These are phyloP conservation scores for Mustela lutreola DNA, from an alignment of 2,113 vertebrate species.

Conservation along the genomic window DNA sequence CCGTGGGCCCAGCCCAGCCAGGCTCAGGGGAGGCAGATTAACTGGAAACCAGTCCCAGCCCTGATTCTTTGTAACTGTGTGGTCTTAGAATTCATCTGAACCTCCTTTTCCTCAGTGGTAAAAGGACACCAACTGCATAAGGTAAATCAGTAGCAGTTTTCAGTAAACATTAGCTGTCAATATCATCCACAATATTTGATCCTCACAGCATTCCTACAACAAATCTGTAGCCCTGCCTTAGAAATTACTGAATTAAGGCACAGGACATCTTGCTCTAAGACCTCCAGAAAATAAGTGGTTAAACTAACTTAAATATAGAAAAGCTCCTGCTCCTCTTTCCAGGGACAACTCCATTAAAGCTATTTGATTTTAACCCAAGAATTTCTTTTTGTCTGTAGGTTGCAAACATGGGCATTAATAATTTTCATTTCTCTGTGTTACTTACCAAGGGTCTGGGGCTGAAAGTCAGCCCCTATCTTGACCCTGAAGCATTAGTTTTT, in stretches of 20 bases:
- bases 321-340: not conserved
- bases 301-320: not conserved
- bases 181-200: not conserved
- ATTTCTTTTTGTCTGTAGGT: not conserved
- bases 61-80: not conserved
- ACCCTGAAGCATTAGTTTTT: not conserved
- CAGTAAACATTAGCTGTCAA: not conserved
- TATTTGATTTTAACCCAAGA: not conserved
- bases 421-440: not conserved
- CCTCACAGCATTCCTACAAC: not conserved
- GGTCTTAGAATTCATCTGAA: not conserved
- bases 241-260: not conserved
- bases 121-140: not conserved
- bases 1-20: fast-evolving
- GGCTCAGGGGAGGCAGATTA: not conserved
- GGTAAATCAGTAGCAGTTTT: not conserved
- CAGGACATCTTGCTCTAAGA: not conserved
- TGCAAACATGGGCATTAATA: not conserved
- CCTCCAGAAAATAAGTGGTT: not conserved
- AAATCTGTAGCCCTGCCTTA: not conserved
- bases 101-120: not conserved
- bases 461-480: not conserved
- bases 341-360: not conserved
- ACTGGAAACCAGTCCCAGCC: not conserved
- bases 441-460: not conserved